Percentiles rank a stretch among this genome's conserved stretches.
These are phyloP conservation scores for Cervus canadensis DNA, from an alignment of 2,113 vertebrate species.

Conservation along the genomic window DNA sequence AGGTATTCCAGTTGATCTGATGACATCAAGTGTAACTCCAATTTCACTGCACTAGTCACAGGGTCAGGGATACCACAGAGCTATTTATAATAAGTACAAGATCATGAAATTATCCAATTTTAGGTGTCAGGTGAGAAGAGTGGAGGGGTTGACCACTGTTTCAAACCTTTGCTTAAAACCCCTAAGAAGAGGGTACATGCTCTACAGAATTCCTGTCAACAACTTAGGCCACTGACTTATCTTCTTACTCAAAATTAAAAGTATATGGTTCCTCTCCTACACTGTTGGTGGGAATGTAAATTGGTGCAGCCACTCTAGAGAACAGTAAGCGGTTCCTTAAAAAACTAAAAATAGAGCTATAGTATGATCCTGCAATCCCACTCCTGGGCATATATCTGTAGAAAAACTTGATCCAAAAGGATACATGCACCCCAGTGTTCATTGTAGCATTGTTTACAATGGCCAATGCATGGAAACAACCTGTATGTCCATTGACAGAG, in stretches of 20 bases:
- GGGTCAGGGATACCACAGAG: neutral
- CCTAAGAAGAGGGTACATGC: neutral
- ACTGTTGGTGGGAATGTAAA: neutral
- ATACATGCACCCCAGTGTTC: neutral
- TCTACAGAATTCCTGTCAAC: neutral
- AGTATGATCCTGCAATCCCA: neutral
- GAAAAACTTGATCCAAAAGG: neutral
- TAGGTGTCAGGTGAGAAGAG: neutral
- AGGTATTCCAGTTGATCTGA: neutral
- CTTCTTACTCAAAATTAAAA: neutral
- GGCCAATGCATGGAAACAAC: neutral
- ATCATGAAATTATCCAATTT: neutral
- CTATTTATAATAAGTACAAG: neutral
- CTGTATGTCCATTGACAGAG: neutral
- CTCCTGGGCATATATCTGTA: neutral
- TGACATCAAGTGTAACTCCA: neutral
- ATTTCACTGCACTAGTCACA: neutral
- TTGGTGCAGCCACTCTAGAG: neutral
- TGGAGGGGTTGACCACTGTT: neutral
- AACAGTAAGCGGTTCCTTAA: neutral
- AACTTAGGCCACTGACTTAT: neutral
- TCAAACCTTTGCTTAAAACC: slow-evolving; percentile 34
- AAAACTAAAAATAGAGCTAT: neutral
- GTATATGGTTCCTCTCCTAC: neutral
- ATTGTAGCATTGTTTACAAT: neutral